Evolutionary conservation across 2,888 invertebrate species (phyloP).

Genomic region (Drosophila koepferae): DNA sequence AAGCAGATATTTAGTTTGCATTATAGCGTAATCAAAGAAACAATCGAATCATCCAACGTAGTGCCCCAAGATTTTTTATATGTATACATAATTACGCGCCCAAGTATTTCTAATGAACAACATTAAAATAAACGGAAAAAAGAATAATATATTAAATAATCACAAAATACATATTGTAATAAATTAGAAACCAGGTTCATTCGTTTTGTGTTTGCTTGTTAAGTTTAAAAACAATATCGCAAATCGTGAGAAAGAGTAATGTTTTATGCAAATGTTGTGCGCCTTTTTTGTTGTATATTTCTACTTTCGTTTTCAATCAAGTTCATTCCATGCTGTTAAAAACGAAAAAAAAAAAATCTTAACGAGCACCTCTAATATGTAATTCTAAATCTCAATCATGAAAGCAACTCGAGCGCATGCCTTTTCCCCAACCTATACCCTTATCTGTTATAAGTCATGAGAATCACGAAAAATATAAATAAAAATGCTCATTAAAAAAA

Average conservation of each 20-base stretch:
- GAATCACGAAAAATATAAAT: constrained; percentile 36
- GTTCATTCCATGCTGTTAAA: constrained; percentile 74
- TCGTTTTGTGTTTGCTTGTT: constrained; percentile 70
- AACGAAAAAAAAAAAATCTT: constrained; percentile 41
- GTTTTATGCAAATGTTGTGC: constrained; percentile 45
- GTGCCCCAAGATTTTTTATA: constrained; percentile 51
- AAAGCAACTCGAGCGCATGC: constrained; percentile 17
- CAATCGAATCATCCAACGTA: constrained; percentile 62
- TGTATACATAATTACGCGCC: constrained; percentile 59
- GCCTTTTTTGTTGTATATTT: constrained; percentile 49
- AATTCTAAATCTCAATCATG: constrained; percentile 54
- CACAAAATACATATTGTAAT: constrained; percentile 54
- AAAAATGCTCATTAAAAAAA: constrained; percentile 69
- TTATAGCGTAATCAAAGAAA: constrained; percentile 67
- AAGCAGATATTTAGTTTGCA: constrained; percentile 57
- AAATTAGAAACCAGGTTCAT: constrained; percentile 26
- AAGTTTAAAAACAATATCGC: constrained; percentile 54
- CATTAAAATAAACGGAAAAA: constrained; percentile 17
- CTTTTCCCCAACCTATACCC: constrained; percentile 1
- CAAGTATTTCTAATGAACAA: constrained; percentile 73
- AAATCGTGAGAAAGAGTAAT: neutral
- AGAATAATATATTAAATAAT: constrained; percentile 25
- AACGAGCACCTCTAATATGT: constrained; percentile 45
- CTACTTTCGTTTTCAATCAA: constrained; percentile 56
- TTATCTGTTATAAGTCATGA: constrained; percentile 40